Evolutionary conservation across 2,888 invertebrate species (phyloP).

Genomic region (Caenorhabditis angaria): DNA sequence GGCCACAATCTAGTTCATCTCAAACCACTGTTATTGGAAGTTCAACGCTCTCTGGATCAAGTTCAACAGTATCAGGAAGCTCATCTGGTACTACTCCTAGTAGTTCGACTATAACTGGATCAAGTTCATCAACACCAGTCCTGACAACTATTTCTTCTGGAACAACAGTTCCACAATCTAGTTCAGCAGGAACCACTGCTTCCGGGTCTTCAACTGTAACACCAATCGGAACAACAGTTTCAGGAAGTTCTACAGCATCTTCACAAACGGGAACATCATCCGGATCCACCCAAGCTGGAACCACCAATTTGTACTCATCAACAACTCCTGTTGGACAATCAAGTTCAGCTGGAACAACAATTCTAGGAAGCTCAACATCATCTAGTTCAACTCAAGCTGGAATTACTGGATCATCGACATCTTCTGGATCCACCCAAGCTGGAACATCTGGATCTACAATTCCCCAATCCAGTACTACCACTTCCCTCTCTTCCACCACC

Average conservation of each 20-base stretch:
- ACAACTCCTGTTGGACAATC: too few relatives aligned
- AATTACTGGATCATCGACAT: conserved; percentile 5
- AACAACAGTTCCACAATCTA: conserved; percentile 1
- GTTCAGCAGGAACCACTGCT: background rate
- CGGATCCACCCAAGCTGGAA: background rate
- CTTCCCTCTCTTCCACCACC: background rate
- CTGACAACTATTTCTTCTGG: background rate
- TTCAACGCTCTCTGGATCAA: too few relatives aligned
- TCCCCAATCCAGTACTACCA: background rate
- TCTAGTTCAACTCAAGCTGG: background rate
- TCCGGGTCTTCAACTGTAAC: background rate
- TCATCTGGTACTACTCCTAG: too few relatives aligned
- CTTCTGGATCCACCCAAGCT: background rate
- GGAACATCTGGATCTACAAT: background rate
- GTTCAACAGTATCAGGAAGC: too few relatives aligned
- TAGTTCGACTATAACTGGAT: background rate
- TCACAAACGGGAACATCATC: background rate
- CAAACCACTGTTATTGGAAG: too few relatives aligned
- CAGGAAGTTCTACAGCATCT: background rate
- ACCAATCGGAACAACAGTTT: background rate
- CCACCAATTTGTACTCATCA: too few relatives aligned
- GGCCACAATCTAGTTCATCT: too few relatives aligned
- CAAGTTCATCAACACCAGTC: conserved; percentile 6
- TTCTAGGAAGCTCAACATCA: background rate
- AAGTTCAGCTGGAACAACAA: background rate